Percentiles rank a stretch among this genome's conserved stretches.
These are phyloP conservation scores for Actenoides lindsayi DNA, from an alignment of 2,113 vertebrate species.

Conservation along the genomic window DNA sequence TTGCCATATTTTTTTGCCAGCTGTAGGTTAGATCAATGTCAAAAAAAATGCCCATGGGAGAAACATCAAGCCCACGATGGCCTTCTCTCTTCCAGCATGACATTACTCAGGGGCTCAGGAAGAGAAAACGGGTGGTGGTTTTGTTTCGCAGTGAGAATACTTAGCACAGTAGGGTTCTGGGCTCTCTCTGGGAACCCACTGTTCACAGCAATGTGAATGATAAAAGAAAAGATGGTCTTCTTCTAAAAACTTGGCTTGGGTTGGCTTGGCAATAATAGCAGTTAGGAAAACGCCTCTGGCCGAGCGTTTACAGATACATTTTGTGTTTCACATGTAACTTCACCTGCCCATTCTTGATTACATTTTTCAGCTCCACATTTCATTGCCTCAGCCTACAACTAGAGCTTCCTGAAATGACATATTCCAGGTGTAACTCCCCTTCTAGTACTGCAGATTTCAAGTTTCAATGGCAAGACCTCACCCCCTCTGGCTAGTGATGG, in stretches of 20 bases:
- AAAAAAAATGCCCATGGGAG: background rate
- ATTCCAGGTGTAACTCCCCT: background rate
- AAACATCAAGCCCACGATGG: background rate
- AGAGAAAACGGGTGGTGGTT: background rate
- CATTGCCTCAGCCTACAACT: background rate
- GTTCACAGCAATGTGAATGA: background rate
- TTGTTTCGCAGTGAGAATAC: background rate
- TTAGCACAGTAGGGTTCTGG: background rate
- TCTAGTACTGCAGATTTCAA: background rate
- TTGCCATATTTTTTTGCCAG: constrained; percentile 41
- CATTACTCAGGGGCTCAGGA: background rate
- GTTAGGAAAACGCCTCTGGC: background rate
- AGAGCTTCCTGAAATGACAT: background rate
- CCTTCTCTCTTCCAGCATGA: background rate
- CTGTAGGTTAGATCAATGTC: background rate
- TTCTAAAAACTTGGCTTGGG: background rate
- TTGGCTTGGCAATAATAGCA: background rate
- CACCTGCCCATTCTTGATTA: background rate
- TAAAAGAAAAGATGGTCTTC: background rate
- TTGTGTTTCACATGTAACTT: background rate
- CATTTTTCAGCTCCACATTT: background rate
- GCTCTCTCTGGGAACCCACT: background rate
- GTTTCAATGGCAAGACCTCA: background rate
- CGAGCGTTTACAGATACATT: background rate
- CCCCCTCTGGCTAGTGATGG: background rate